Base-by-base conservation (phyloP, 1,140 invertebrate species). In the Araneus ventricosus region DNA sequence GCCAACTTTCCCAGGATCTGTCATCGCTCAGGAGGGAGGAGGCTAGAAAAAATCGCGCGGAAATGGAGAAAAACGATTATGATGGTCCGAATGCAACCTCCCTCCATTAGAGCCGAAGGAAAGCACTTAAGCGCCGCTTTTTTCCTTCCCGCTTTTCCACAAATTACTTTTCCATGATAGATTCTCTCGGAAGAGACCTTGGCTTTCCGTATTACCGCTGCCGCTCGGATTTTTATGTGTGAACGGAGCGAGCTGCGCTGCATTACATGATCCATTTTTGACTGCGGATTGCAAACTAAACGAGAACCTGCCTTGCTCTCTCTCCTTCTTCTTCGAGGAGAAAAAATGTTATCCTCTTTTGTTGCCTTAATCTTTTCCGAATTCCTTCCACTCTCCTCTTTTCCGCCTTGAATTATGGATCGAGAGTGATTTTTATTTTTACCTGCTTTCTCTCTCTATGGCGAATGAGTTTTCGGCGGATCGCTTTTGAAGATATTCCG, bases 51-150 rank as follows among this genome's bases (percentile, higher is more conserved):
- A 80, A 57, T 10, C 61, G 24, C 61, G 14, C 30, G 70, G 75
- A 90, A 90, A 90, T 80, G 67, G 88, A 90, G 88, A 90, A 90
- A 90, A 90, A 90, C 52, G 88, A 90, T 90, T 90, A 90, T 90
- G 67, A 90, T 59, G 41, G 88, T 90, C 88, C 88, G 80, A 45
- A 41, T 80, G 30, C 88, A 80, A 59, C 45, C 63, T 75, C 27
- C 61, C 10, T 67, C 61, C 61, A 67, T 67, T 67, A 67, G 61
- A 67, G 6, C 61, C 63, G 22, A 67, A 39, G 52, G 67, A 27
- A 61, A 37, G 59, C 61, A 88, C 30, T 52, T n/a, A 45, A 82
- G 30, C 79, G 67, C 75, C 75, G 34, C 14, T 14, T 84, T 20
- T 84, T 75, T 75, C 20, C 67, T 34, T 24, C 30, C 24, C 37